phyloP scores from a whole-genome alignment of 1,140 invertebrate genomes.

The Drosophila kanapiae region DNA sequence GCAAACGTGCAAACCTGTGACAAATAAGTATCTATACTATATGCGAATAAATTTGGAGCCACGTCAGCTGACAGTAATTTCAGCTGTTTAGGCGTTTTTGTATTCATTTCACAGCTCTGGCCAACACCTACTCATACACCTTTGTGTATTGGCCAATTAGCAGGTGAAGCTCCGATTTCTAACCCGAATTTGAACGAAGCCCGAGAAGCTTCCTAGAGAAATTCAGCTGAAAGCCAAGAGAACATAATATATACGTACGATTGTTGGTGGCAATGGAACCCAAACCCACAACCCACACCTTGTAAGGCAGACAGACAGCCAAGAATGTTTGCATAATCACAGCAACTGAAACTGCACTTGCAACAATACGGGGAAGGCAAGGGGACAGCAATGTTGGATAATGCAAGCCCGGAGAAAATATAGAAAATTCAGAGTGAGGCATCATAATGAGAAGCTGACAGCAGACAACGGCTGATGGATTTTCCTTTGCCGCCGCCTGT shows the following conservation, averaged over 20 bases:
- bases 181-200: conserved; percentile 25
- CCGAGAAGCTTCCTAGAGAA: conserved; percentile 28
- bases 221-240: conserved; percentile 12
- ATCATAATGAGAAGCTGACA: conserved; percentile 44
- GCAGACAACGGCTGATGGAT: conserved; percentile 25
- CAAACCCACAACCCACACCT: conserved; percentile 26
- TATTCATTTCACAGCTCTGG: conserved; percentile 23
- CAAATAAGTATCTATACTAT: conserved; percentile 9
- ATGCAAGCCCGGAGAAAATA: conserved; percentile 13
- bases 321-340: conserved; percentile 47
- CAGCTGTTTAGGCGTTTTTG: conserved; percentile 20
- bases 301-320: conserved; percentile 18
- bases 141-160: conserved; percentile 46
- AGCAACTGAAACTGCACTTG: conserved; percentile 19
- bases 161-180: conserved; percentile 46
- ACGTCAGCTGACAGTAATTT: conserved; percentile 34
- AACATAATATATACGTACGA: conserved; percentile 9
- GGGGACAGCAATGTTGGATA: conserved; percentile 34
- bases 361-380: conserved; percentile 30
- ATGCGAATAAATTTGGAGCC: conserved; percentile 13
- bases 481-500: conserved; percentile 9
- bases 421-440: conserved; percentile 4
- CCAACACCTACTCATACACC: conserved; percentile 1
- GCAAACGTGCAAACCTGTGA: conserved; percentile 14
- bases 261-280: conserved; percentile 2